Evolutionary conservation across 2,797 vertebrate genomes (phyloP).

Genomic region (Siniperca obscura): DNA sequence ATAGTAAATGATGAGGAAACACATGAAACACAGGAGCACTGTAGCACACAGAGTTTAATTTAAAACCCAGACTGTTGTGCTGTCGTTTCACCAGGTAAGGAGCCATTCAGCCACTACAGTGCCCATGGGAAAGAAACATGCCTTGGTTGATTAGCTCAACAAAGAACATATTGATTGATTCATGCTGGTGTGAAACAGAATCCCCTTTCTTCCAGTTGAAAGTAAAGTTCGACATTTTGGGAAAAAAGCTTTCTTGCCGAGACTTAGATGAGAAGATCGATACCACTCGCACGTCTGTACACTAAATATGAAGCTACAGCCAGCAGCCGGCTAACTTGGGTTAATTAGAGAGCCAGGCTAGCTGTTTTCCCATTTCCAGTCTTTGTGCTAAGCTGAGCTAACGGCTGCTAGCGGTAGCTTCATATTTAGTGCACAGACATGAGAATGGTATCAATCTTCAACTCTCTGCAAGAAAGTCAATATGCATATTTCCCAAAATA

Average conservation of each 20-base stretch:
- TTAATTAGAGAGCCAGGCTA: too few species aligned
- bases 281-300: not conserved
- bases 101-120: not conserved
- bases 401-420: too few species aligned
- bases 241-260: not conserved
- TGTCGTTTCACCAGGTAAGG: conserved; percentile 13
- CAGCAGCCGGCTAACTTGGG: not conserved
- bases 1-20: conserved; percentile 45
- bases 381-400: too few species aligned
- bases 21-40: conserved; percentile 17
- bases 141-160: not conserved
- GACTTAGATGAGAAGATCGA: not conserved
- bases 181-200: not conserved
- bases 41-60: not conserved
- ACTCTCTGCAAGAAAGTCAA: not conserved
- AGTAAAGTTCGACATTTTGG: not conserved
- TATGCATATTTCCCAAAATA: not conserved
- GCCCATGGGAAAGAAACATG: not conserved
- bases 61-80: conserved; percentile 15
- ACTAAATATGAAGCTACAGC: not conserved
- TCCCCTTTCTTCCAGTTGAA: not conserved
- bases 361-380: too few species aligned
- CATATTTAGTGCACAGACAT: too few species aligned
- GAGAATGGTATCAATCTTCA: too few species aligned
- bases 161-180: not conserved